Evolutionary conservation across 2,113 vertebrate genomes (phyloP).

Genomic region (Lucifuga dentata): DNA sequence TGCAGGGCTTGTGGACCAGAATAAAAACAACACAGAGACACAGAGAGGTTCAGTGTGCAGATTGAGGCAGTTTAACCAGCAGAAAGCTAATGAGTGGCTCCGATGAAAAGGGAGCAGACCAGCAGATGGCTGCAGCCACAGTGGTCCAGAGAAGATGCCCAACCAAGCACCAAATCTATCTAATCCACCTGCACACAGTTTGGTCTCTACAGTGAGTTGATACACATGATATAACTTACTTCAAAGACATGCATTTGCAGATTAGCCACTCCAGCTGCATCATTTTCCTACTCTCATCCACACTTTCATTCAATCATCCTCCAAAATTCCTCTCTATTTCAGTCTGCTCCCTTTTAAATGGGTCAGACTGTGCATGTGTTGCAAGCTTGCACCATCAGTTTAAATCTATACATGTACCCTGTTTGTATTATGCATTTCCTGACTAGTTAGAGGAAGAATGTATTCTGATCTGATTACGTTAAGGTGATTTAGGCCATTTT

Average conservation of each 20-base stretch:
- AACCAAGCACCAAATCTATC: conserved; percentile 57
- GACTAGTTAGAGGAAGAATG: neutral
- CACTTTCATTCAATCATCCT: neutral
- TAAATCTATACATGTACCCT: neutral
- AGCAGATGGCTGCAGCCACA: conserved; percentile 79
- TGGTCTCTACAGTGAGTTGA: conserved; percentile 49
- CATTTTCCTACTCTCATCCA: neutral
- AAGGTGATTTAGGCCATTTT: neutral
- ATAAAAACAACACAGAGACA: conserved; percentile 66
- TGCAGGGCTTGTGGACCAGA: conserved; percentile 57
- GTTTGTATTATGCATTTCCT: neutral
- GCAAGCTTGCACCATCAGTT: neutral
- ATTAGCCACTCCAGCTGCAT: no score
- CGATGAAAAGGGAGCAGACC: conserved; percentile 66
- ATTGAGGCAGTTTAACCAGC: conserved; percentile 59
- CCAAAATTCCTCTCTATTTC: no score
- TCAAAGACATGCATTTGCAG: no score
- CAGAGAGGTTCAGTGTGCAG: conserved; percentile 54
- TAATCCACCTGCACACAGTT: conserved; percentile 72
- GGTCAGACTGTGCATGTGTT: neutral
- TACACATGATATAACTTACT: no score
- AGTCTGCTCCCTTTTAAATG: neutral
- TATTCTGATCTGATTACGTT: neutral
- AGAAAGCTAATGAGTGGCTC: conserved; percentile 75
- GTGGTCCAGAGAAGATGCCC: conserved; percentile 72